Percentiles rank a stretch among this genome's conserved stretches.
phyloP scores from a whole-genome alignment of 2,113 vertebrate genomes.

The Raja brachyura region DNA sequence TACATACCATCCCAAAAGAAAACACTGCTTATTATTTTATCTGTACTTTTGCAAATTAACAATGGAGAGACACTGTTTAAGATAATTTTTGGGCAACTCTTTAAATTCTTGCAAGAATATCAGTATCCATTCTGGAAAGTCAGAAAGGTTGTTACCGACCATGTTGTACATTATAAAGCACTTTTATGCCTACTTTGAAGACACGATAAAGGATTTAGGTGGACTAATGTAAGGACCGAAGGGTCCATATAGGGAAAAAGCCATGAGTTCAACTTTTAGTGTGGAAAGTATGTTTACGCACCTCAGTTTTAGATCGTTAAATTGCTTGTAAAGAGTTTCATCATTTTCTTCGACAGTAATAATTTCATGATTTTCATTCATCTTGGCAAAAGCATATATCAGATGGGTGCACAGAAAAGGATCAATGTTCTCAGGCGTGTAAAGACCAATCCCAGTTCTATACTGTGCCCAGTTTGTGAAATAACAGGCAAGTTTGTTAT shows the following conservation, averaged over 20 bases:
- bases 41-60: too few species aligned
- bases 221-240: background rate
- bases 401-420: conserved; percentile 67
- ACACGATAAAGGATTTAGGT: background rate
- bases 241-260: background rate
- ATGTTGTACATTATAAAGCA: background rate
- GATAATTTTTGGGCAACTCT: background rate
- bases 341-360: conserved; percentile 57
- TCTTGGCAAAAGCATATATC: conserved; percentile 57
- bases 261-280: background rate
- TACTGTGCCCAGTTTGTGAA: conserved; percentile 70
- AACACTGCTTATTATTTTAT: too few species aligned
- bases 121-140: background rate
- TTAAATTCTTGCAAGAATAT: background rate
- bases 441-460: conserved; percentile 50
- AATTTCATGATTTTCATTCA: conserved; percentile 53
- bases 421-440: conserved; percentile 57
- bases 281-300: conserved; percentile 46
- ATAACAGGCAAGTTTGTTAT: conserved; percentile 63
- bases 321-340: conserved; percentile 47
- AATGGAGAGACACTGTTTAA: background rate
- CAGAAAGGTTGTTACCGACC: background rate
- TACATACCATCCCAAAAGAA: too few species aligned
- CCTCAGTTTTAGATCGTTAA: conserved; percentile 56
- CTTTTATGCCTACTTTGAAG: background rate